phyloP scores from a whole-genome alignment of 2,113 vertebrate species.

The Pimephales promelas region DNA sequence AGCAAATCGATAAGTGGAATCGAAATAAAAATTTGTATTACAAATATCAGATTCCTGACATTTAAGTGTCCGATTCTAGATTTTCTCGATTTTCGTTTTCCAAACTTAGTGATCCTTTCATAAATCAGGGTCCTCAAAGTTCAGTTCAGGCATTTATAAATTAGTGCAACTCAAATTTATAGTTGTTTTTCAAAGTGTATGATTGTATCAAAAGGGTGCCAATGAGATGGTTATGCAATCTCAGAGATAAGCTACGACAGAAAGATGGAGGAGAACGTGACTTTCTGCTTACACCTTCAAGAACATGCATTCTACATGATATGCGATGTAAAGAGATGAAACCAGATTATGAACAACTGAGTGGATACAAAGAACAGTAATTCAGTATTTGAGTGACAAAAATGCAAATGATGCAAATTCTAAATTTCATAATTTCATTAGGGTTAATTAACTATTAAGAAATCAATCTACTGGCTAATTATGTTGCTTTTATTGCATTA shows the following conservation, averaged over 20 bases:
- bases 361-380: background rate
- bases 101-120: background rate
- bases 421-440: background rate
- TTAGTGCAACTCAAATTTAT: background rate
- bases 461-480: background rate
- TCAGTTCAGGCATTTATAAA: background rate
- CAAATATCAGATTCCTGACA: too few species aligned
- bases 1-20: too few species aligned
- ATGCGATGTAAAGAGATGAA: conserved; percentile 1
- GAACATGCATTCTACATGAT: conserved; percentile 44
- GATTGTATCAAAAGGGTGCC: background rate
- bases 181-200: background rate
- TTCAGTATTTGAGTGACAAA: background rate
- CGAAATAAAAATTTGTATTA: too few species aligned
- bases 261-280: background rate
- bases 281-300: conserved; percentile 13
- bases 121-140: background rate
- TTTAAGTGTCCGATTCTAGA: too few species aligned
- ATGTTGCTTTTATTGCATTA: background rate
- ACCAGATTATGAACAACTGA: conserved; percentile 14
- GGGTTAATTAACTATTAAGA: background rate
- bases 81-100: too few species aligned
- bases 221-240: conserved; percentile 1
- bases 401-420: background rate
- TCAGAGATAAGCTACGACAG: background rate